Evolutionary conservation across 2,888 invertebrate species (phyloP).

Genomic region (Synanthedon tipuliformis): DNA sequence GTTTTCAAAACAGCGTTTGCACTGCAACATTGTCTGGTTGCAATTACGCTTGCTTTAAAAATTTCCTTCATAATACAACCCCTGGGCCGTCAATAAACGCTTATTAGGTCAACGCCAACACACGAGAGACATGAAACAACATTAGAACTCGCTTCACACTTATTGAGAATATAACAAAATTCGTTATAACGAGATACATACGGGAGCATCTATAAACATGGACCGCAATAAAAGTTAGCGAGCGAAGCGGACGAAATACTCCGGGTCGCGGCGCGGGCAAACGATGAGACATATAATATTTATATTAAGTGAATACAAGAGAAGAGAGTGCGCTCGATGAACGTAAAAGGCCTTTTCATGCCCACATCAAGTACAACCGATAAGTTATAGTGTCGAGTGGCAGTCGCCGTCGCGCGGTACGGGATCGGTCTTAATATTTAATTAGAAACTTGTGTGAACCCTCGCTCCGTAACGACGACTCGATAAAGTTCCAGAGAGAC

Average conservation of each 20-base stretch:
- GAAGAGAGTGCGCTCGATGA: not conserved
- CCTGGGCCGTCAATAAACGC: too few relatives aligned
- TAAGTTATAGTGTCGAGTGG: not conserved
- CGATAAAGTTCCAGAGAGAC: slow-evolving; percentile 35
- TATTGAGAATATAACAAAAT: not conserved
- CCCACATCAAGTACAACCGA: not conserved
- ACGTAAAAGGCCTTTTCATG: not conserved
- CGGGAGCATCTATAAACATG: not conserved
- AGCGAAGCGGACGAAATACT: not conserved
- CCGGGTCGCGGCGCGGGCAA: not conserved
- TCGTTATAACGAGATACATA: not conserved
- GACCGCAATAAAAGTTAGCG: not conserved
- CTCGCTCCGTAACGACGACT: slow-evolving; percentile 21
- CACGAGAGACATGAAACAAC: too few relatives aligned
- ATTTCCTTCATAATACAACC: too few relatives aligned
- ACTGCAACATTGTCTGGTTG: too few relatives aligned
- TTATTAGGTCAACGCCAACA: too few relatives aligned
- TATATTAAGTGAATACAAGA: not conserved
- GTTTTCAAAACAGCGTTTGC: too few relatives aligned
- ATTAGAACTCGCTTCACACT: not conserved
- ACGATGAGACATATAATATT: not conserved
- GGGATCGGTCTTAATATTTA: slow-evolving; percentile 37
- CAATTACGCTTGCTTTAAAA: too few relatives aligned
- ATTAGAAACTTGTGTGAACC: slow-evolving; percentile 42
- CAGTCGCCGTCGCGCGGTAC: not conserved